These are phyloP conservation scores for Papilio glaucus DNA, from an alignment of 1,140 invertebrate species.

Conservation along the genomic window DNA sequence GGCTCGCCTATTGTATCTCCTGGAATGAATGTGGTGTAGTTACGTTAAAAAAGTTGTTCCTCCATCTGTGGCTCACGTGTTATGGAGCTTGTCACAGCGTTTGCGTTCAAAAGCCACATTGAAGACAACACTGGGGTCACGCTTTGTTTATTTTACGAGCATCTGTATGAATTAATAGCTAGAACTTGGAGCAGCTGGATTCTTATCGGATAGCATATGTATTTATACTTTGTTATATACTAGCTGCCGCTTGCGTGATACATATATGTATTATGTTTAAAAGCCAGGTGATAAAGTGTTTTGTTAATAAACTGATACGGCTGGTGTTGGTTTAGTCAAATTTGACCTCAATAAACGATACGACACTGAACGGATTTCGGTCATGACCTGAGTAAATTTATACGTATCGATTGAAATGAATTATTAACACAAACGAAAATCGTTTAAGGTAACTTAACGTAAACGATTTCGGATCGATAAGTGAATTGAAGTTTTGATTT, in stretches of 20 bases:
- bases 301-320: neutral
- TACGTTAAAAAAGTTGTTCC: neutral
- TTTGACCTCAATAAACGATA: constrained; percentile 21
- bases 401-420: constrained; percentile 12
- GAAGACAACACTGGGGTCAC: neutral
- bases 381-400: constrained; percentile 13
- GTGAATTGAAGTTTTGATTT: neutral
- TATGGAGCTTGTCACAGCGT: neutral
- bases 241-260: too few relatives aligned
- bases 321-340: neutral
- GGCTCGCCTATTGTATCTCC: too few relatives aligned
- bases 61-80: neutral
- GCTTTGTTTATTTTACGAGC: neutral
- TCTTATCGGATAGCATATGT: too few relatives aligned
- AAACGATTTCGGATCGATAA: too few relatives aligned
- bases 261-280: neutral
- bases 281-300: neutral
- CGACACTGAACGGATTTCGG: constrained; percentile 6
- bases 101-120: neutral
- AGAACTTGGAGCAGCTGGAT: too few relatives aligned
- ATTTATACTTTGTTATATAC: too few relatives aligned
- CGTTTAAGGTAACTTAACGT: too few relatives aligned
- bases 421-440: constrained; percentile 1
- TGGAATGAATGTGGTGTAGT: too few relatives aligned
- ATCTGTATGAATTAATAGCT: neutral